Percentiles rank a stretch among this genome's conserved stretches.
phyloP scores from a whole-genome alignment of 2,888 invertebrate genomes.

The Iphiclides podalirius region DNA sequence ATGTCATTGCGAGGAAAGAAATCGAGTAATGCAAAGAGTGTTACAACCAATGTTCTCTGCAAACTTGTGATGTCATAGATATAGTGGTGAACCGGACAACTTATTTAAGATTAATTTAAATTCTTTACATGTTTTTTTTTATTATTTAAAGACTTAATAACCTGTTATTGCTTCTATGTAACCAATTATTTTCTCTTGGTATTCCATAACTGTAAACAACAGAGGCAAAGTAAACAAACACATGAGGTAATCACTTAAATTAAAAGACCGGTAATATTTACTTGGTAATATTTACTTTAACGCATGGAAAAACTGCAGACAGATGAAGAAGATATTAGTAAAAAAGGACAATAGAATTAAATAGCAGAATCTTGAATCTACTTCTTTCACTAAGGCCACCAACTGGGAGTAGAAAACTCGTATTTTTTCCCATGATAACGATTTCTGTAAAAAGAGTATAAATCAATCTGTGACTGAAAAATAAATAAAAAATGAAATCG shows the following conservation, averaged over 20 bases:
- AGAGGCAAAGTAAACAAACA: background rate
- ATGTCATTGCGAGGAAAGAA: too few relatives aligned
- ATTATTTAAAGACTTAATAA: background rate
- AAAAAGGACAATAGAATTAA: slow-evolving; percentile 47
- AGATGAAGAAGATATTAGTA: slow-evolving; percentile 85
- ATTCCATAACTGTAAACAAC: slow-evolving; percentile 9
- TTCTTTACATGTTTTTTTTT: too few relatives aligned
- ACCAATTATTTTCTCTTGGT: background rate
- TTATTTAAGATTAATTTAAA: too few relatives aligned
- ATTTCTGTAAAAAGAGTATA: slow-evolving; percentile 32
- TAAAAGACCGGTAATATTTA: background rate
- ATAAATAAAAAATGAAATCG: too few relatives aligned
- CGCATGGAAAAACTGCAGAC: slow-evolving; percentile 83
- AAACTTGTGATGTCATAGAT: too few relatives aligned
- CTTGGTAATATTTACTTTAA: slow-evolving; percentile 72
- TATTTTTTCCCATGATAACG: slow-evolving; percentile 39
- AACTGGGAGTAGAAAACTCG: slow-evolving; percentile 37
- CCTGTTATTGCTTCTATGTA: background rate
- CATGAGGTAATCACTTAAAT: background rate
- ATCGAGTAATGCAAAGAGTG: too few relatives aligned
- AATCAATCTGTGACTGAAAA: too few relatives aligned
- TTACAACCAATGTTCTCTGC: too few relatives aligned
- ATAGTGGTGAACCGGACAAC: too few relatives aligned
- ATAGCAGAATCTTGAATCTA: slow-evolving; percentile 76
- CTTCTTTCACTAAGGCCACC: slow-evolving; percentile 70